Conservation (phyloP, 1,140 invertebrate species). For the Galleria mellonella region DNA sequence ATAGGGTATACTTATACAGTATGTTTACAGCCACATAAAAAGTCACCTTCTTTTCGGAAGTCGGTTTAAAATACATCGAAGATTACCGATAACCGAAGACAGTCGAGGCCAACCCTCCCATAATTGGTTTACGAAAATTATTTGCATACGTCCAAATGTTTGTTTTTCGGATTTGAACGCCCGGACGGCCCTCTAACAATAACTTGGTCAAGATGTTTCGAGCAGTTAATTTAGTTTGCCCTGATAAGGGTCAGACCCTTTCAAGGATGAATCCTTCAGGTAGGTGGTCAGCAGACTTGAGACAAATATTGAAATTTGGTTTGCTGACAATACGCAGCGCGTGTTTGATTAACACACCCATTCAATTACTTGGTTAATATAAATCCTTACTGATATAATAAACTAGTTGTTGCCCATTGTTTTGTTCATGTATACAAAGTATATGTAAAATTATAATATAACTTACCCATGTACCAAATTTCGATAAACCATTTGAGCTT, state of each 20-base stretch:
- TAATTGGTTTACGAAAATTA: conserved; percentile 41
- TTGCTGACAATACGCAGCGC: neutral
- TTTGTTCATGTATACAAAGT: no score
- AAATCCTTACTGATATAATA: no score
- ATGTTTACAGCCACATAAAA: no score
- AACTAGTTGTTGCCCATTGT: no score
- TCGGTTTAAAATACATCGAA: neutral
- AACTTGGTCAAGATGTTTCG: conserved; percentile 66
- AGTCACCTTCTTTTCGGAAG: neutral
- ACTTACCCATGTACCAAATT: no score
- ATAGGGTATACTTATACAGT: no score
- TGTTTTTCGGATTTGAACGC: conserved; percentile 54
- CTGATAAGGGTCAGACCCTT: conserved; percentile 58
- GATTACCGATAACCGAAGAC: neutral
- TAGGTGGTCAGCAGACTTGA: conserved; percentile 30
- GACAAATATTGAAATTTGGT: conserved; percentile 38
- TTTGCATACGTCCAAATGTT: conserved; percentile 55
- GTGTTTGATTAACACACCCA: no score
- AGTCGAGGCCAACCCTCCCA: neutral
- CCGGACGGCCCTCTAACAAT: conserved; percentile 34
- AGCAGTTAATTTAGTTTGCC: conserved; percentile 60
- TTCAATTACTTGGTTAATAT: no score
- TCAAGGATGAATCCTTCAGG: conserved; percentile 26
- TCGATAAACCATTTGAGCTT: no score
- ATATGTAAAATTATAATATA: no score